Conservation (phyloP, 92 coral and sea anemone genomes). For the Umimayanthus chanpuru region DNA sequence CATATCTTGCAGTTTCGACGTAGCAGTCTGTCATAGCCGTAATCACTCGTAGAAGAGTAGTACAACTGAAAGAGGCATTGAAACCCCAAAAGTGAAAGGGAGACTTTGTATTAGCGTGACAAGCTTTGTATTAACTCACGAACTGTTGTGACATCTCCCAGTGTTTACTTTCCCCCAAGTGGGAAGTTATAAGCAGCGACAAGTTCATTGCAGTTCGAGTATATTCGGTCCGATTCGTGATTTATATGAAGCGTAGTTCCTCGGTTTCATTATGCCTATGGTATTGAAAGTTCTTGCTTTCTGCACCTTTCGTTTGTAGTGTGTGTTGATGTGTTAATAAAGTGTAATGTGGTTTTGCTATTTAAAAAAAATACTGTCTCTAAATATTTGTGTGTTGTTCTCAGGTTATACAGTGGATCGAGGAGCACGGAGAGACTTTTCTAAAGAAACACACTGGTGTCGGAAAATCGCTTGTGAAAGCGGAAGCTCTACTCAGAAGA, state of each 20-base stretch:
- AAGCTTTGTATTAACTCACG: conserved; percentile 9
- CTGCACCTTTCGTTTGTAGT: background rate
- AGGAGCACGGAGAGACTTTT: conserved; percentile 98
- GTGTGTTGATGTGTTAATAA: too few relatives aligned
- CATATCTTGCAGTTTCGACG: background rate
- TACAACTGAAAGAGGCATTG: background rate
- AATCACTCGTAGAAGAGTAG: background rate
- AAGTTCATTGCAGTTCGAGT: background rate
- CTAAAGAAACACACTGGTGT: conserved; percentile 95
- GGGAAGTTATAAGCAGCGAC: background rate
- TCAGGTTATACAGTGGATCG: conserved; percentile 96
- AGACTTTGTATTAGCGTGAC: background rate
- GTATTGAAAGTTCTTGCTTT: background rate
- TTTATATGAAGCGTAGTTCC: background rate
- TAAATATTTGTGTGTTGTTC: background rate
- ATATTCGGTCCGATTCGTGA: background rate
- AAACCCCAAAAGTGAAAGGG: background rate
- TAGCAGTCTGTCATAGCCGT: background rate
- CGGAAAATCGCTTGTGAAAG: conserved; percentile 92
- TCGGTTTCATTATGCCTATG: background rate
- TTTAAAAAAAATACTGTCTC: background rate
- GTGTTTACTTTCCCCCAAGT: background rate
- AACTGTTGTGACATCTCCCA: conserved; percentile 8
- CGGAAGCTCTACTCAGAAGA: conserved; percentile 90
- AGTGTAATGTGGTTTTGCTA: background rate